Conservation (phyloP, 2,113 vertebrate species). For the Raphicerus campestris region DNA sequence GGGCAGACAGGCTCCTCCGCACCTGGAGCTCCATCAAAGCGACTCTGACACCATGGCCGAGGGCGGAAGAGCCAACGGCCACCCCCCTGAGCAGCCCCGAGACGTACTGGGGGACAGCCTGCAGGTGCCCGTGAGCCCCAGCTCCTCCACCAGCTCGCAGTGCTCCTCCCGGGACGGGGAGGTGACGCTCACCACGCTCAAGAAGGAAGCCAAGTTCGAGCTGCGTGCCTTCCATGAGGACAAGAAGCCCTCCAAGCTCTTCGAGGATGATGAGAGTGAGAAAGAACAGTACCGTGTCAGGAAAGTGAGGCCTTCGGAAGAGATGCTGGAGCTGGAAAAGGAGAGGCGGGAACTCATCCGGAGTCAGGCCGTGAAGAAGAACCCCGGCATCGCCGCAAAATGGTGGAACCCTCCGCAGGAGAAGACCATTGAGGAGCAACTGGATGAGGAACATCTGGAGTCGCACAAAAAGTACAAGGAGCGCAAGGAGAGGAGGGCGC, state of each 20-base stretch:
- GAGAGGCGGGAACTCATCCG: constrained; percentile 94
- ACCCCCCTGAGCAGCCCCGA: constrained; percentile 69
- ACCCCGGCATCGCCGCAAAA: constrained; percentile 91
- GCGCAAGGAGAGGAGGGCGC: constrained; percentile 89
- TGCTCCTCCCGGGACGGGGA: constrained; percentile 84
- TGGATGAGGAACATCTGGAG: constrained; percentile 92
- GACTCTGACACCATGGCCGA: constrained; percentile 65
- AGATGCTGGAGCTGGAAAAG: constrained; percentile 94
- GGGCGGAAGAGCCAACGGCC: constrained; percentile 80
- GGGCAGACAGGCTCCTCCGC: constrained; percentile 71
- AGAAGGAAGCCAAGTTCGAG: constrained; percentile 93
- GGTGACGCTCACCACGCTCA: constrained; percentile 78
- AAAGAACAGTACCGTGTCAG: constrained; percentile 87
- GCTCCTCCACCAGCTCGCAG: constrained; percentile 80
- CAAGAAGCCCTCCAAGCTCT: constrained; percentile 93
- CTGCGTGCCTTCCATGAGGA: constrained; percentile 95
- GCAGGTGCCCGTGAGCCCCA: constrained; percentile 78
- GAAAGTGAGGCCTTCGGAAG: constrained; percentile 90
- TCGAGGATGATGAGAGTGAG: constrained; percentile 84
- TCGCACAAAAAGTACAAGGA: constrained; percentile 95
- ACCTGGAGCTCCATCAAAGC: constrained; percentile 60
- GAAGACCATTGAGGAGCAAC: constrained; percentile 90
- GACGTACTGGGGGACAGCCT: constrained; percentile 62
- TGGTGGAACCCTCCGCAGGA: constrained; percentile 99
- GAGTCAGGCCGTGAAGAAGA: constrained; percentile 96